Evolutionary conservation across 1,140 invertebrate genomes (phyloP).

Genomic region (Drosophila pectinifera): DNA sequence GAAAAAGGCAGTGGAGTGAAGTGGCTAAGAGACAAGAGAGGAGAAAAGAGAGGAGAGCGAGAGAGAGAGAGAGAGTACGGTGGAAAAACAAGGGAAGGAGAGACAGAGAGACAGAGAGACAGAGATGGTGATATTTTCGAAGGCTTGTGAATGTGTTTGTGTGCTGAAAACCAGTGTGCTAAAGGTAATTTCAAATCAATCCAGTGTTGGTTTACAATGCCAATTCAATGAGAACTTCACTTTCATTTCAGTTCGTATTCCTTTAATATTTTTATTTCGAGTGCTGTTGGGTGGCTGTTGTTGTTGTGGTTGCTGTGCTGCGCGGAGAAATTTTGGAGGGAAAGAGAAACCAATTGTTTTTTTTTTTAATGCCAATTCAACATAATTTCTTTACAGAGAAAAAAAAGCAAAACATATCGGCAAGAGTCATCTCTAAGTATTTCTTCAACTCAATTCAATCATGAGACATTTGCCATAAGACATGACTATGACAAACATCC

Average conservation of each 20-base stretch:
- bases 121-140: constrained; percentile 9
- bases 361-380: constrained; percentile 33
- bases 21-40: neutral
- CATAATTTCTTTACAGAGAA: constrained; percentile 10
- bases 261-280: constrained; percentile 16
- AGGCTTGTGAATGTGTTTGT: constrained; percentile 21
- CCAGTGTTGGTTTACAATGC: constrained; percentile 40
- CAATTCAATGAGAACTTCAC: constrained; percentile 46
- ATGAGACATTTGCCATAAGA: neutral
- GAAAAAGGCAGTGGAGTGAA: constrained; percentile 3
- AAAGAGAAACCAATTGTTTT: constrained; percentile 38
- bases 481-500: neutral
- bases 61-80: neutral
- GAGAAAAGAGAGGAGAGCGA: constrained; percentile 11
- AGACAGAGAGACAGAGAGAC: constrained; percentile 2
- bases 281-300: constrained; percentile 29
- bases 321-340: constrained; percentile 37
- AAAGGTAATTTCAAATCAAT: constrained; percentile 60
- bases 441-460: neutral
- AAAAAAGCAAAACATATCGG: neutral
- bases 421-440: neutral
- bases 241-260: constrained; percentile 36
- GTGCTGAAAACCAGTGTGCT: constrained; percentile 54
- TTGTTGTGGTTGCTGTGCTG: constrained; percentile 39
- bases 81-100: constrained; percentile 10